Base-by-base conservation (phyloP, 1,140 invertebrate species). In the Hermetia illucens region DNA sequence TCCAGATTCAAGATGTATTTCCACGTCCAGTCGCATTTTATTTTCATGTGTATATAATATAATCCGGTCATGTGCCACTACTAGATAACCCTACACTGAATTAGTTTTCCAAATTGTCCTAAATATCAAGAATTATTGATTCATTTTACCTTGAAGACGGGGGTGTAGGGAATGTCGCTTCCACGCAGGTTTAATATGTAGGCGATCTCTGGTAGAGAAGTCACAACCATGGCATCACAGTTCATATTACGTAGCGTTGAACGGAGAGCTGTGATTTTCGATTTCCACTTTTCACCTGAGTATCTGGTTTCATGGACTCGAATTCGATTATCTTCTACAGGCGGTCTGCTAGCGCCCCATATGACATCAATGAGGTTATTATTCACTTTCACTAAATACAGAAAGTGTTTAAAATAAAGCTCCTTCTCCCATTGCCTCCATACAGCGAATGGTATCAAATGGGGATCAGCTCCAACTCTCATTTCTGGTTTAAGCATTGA, bases 171-270 rank as follows among this genome's bases (percentile, higher is more conserved):
- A 41, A 94, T 72, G 61, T 98, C 94, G 35, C 74, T 70, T 4
- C 91, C 92, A 5, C 95, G 71, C n/a, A 98, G 75, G 58, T 98
- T 98, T 13, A 98, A 70, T 4, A 97, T 60, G 85, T 92, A 95
- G 2, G 90, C 87, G 13, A 93, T 82, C 62, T 95, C 90, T 50
- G 94, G 90, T 22, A 96, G 58, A 2, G 87, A 80, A 0, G 89
- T 91, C 2, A 95, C 67, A 6, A 95, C 68, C 56, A 93, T 72
- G 0, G 82, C 78, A 48, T 87, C 79, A 3, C 75, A 81, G 4
- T 68, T 70, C 20, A 71, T 55, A 1, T 71, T 56, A 18, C 68
- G 64, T 50, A 94, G 66, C 44, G 79, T 70, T 20, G 66, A 55
- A 5, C 86, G 62, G 2, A 89, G 63, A 22, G 72, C 65, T 12